phyloP scores from a whole-genome alignment of 2,113 vertebrate species.

The Myrmecophaga tridactyla region DNA sequence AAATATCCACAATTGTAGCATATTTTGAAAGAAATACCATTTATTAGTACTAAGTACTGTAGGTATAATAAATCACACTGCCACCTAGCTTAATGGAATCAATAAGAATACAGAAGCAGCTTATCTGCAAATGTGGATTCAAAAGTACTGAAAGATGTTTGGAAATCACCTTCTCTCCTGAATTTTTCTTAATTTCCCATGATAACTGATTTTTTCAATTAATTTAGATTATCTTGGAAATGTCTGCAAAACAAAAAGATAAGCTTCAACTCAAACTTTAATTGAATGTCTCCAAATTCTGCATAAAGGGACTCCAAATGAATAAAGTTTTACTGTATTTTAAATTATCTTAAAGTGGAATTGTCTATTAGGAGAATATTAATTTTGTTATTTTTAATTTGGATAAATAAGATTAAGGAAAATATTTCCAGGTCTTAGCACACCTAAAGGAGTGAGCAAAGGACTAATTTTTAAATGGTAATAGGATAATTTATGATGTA shows the following conservation, averaged over 20 bases:
- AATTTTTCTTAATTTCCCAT: conserved; percentile 27
- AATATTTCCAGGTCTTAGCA: conserved; percentile 15
- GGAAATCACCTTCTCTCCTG: conserved; percentile 16
- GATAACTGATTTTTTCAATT: background rate
- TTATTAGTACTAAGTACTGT: conserved; percentile 15
- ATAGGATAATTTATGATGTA: background rate
- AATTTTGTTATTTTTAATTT: conserved; percentile 43
- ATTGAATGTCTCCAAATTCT: conserved; percentile 26
- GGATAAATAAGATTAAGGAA: conserved; percentile 34
- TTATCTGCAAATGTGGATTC: background rate
- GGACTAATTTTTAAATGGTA: background rate
- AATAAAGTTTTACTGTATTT: conserved; percentile 19
- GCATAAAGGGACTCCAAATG: conserved; percentile 3
- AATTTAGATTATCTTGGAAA: conserved; percentile 19
- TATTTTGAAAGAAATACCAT: conserved; percentile 18
- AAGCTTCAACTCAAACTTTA: background rate
- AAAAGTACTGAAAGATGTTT: conserved; percentile 37
- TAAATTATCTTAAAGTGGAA: background rate
- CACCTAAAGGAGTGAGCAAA: background rate
- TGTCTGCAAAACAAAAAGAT: conserved; percentile 7
- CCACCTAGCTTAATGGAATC: background rate
- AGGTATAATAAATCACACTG: conserved; percentile 30
- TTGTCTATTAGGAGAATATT: background rate
- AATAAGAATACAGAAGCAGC: background rate
- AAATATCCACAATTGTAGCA: background rate